phyloP scores from a whole-genome alignment of 2,888 invertebrate species.

The Rhagonycha lutea region DNA sequence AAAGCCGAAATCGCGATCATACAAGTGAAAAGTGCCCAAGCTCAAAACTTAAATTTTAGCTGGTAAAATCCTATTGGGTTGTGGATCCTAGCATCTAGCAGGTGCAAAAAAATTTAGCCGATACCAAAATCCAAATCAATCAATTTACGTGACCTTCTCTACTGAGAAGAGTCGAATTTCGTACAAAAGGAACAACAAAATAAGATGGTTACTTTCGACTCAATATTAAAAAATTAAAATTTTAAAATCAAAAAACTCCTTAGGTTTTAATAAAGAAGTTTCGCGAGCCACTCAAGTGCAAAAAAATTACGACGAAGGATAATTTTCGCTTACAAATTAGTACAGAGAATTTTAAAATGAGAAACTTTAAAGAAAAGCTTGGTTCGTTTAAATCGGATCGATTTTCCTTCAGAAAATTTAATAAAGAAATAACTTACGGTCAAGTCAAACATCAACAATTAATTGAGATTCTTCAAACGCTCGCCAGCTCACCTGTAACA shows the following conservation, averaged over 20 bases:
- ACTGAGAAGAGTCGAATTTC: neutral
- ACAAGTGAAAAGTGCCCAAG: too few relatives aligned
- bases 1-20: too few relatives aligned
- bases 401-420: neutral
- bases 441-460: neutral
- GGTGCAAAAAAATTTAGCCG: neutral
- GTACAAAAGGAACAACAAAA: neutral
- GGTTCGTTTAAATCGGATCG: neutral
- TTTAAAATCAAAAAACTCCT: neutral
- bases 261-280: neutral
- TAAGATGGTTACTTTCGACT: neutral
- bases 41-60: too few relatives aligned
- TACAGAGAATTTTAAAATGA: neutral
- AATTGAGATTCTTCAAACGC: neutral
- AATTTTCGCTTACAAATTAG: neutral
- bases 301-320: neutral
- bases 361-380: neutral
- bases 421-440: neutral
- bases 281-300: neutral
- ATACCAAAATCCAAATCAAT: neutral
- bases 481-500: neutral
- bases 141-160: neutral
- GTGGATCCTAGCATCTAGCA: too few relatives aligned
- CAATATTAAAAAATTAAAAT: neutral
- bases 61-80: too few relatives aligned